Percentiles rank a stretch among this genome's conserved stretches.
Evolutionary conservation across 2,888 invertebrate genomes (phyloP).

Genomic region (Orchestes rusci): DNA sequence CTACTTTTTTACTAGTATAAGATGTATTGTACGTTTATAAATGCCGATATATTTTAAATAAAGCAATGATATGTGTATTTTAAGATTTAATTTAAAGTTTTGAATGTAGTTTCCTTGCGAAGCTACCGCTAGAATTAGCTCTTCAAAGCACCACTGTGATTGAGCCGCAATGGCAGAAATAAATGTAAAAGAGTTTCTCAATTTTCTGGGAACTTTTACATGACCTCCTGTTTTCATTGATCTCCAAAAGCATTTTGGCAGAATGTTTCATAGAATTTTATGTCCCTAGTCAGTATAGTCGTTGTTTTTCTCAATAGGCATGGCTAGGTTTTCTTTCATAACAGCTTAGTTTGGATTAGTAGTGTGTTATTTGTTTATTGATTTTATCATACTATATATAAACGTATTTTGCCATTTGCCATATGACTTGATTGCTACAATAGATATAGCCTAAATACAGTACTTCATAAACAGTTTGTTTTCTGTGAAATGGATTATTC

Average conservation of each 20-base stretch:
- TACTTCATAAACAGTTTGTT: constrained; percentile 2
- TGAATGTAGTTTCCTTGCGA: constrained; percentile 15
- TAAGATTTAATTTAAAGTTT: constrained; percentile 31
- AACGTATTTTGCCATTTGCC: constrained; percentile 32
- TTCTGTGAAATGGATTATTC: too few relatives aligned
- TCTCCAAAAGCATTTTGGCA: constrained; percentile 35
- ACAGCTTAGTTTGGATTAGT: constrained; percentile 34
- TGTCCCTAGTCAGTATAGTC: constrained; percentile 44
- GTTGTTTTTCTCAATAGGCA: constrained; percentile 35
- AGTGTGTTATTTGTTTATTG: constrained; percentile 37
- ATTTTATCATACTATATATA: constrained; percentile 30
- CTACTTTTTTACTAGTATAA: constrained; percentile 34
- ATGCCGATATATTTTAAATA: constrained; percentile 44
- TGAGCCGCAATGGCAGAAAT: constrained; percentile 38
- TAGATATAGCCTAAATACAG: constrained; percentile 15
- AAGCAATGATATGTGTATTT: constrained; percentile 41
- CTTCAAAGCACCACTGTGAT: constrained; percentile 47
- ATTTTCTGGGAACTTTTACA: constrained; percentile 31
- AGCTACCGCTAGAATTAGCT: constrained; percentile 32
- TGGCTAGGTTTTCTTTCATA: constrained; percentile 38
- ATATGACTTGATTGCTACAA: constrained; percentile 29
- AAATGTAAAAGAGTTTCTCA: constrained; percentile 39
- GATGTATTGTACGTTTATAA: constrained; percentile 30
- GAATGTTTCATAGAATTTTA: constrained; percentile 35
- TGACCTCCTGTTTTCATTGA: constrained; percentile 41